A percentile compares a stretch with the other conserved stretches of the same genome.
Conservation (phyloP, 92 coral and sea anemone species). For the Porites rus region DNA sequence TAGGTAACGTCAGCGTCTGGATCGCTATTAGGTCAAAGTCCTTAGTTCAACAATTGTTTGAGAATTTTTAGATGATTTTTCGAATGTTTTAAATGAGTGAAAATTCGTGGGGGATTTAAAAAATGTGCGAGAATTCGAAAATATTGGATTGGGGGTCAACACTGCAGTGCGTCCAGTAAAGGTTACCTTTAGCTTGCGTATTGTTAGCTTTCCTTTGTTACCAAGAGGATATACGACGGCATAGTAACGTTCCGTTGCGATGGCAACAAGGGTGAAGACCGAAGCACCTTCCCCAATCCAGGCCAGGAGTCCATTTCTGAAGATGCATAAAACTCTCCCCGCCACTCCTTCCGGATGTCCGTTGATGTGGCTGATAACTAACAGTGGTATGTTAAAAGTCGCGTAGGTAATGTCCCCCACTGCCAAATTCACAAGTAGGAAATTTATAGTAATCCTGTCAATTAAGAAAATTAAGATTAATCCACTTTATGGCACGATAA, state of each 20-base stretch:
- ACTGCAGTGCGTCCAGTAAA: background rate
- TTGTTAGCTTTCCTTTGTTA: background rate
- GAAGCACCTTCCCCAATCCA: background rate
- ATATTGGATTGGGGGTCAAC: too few species aligned
- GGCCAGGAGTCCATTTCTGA: background rate
- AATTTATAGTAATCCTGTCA: background rate
- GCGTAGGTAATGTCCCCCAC: background rate
- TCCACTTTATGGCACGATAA: too few species aligned
- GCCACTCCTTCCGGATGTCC: background rate
- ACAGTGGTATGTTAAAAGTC: background rate
- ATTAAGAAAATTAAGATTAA: background rate
- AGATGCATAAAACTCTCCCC: background rate
- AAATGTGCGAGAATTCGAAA: background rate
- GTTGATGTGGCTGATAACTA: background rate
- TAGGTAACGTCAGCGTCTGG: too few species aligned
- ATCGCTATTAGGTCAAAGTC: too few species aligned
- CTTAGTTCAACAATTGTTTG: too few species aligned
- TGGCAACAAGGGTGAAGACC: background rate
- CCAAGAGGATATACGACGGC: background rate
- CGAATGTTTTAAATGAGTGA: too few species aligned
- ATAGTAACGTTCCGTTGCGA: conserved; percentile 5
- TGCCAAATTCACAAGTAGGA: background rate
- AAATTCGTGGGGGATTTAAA: background rate
- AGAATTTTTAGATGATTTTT: too few species aligned
- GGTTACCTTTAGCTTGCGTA: background rate